phyloP scores from a whole-genome alignment of 2,113 vertebrate genomes.

The Atherinomorus stipes region DNA sequence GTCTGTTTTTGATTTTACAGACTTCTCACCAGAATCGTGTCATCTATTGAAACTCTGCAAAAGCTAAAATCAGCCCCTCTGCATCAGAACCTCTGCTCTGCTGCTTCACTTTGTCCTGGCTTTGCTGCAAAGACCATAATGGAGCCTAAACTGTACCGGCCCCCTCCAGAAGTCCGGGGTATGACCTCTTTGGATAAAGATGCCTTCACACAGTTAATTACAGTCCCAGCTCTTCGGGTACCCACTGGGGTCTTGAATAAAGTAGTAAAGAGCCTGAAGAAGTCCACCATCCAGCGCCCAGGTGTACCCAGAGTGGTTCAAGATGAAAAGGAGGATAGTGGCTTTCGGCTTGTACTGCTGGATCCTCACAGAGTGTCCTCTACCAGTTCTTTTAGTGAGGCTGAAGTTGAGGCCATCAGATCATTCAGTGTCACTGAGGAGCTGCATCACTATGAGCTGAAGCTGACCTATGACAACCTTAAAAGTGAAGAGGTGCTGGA shows the following conservation, averaged over 20 bases:
- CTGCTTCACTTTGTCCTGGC: neutral
- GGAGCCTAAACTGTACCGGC: conserved; percentile 83
- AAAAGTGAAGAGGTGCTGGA: conserved; percentile 93
- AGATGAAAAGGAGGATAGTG: conserved; percentile 79
- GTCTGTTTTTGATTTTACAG: conserved; percentile 41
- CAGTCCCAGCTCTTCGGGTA: conserved; percentile 89
- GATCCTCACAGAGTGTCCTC: conserved; percentile 87
- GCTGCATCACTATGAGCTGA: conserved; percentile 83
- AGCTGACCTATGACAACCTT: conserved; percentile 92
- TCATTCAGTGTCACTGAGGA: conserved; percentile 81
- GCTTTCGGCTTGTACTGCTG: conserved; percentile 82
- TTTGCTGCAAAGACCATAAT: conserved; percentile 50
- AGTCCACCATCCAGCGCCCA: conserved; percentile 85
- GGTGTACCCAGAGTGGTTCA: conserved; percentile 90
- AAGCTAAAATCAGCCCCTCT: conserved; percentile 6
- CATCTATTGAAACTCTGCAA: conserved; percentile 6
- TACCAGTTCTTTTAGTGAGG: conserved; percentile 79
- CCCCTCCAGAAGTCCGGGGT: conserved; percentile 87
- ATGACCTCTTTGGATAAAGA: conserved; percentile 91
- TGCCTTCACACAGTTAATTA: conserved; percentile 89
- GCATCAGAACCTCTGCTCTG: neutral
- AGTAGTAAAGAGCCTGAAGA: conserved; percentile 87
- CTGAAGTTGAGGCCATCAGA: conserved; percentile 83
- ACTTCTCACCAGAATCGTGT: conserved; percentile 44
- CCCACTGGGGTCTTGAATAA: conserved; percentile 83